Evolutionary conservation across 2,113 vertebrate genomes (phyloP), one percentile per base, ranked within the genome.

Genomic region (Tyto alba): DNA sequence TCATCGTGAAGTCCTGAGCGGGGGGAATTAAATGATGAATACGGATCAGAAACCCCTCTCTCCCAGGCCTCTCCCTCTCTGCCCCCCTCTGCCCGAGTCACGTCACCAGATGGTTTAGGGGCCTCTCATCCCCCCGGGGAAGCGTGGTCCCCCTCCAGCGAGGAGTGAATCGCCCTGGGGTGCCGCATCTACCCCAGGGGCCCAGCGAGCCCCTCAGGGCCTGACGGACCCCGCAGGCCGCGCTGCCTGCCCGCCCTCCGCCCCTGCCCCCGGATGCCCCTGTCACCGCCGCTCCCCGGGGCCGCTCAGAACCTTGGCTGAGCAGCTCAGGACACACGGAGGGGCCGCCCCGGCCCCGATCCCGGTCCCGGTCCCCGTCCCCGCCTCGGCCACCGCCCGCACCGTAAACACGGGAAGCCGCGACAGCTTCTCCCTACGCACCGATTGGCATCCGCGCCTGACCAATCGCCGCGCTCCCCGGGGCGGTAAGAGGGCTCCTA

Each of bases 1-100:
- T 98, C 96, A 98, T 98, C 10, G 68, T 73, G 92, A 32, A 50
- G 68, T 17, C 75, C 97, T 97, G 94, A 8, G 68, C 29, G 2
- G 67, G 10, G 21, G 79, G 30, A 47, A 16, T 6, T 4, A 43
- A 52, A 8, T 0, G 2, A 7, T 52, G 48, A 75, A 16, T 17
- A 63, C 27, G 10, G 30, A 82, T 43, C 25, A 32, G 10, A 21
- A 17, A n/a, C 0, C 15, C 50, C 71, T 23, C 26, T 5, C 69
- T 29, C 41, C 43, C 47, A 17, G 41, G 25, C 71, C 80, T 26
- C 19, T 13, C 32, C 29, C 9, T 5, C 0, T 1, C 40, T 3
- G 1, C 17, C 13, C 19, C n/a, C 34, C 53, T 34, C 81, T 7
- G 47, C 57, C 53, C 53, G 1, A 11, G 17, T 6, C 79, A 0